Evolutionary conservation across 2,888 invertebrate species (phyloP).

Genomic region (Cheilosia urbana): DNA sequence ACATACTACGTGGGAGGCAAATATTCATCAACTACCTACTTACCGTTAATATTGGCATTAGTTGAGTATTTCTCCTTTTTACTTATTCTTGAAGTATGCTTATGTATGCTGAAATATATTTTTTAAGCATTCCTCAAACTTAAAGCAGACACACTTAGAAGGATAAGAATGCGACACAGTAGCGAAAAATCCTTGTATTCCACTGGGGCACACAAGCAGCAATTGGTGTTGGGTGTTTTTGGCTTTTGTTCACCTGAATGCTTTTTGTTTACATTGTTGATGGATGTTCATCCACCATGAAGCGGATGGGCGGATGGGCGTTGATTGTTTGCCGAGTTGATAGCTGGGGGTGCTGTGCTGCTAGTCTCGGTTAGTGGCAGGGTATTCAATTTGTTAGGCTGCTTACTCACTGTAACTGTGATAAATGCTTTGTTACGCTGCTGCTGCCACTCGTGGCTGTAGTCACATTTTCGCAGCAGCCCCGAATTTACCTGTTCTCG

Average conservation of each 20-base stretch:
- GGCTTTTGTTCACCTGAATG: constrained; percentile 71
- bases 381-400: constrained; percentile 63
- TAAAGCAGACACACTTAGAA: not conserved
- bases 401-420: constrained; percentile 64
- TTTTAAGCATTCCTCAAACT: constrained; percentile 25
- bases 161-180: constrained; percentile 19
- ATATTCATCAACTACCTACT: no score
- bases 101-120: not conserved
- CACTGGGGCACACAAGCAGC: constrained; percentile 45
- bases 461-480: constrained; percentile 31
- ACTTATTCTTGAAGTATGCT: not conserved
- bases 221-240: constrained; percentile 61
- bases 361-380: constrained; percentile 41
- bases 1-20: no score
- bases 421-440: constrained; percentile 61
- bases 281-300: constrained; percentile 68
- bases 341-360: constrained; percentile 6
- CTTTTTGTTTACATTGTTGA: constrained; percentile 73
- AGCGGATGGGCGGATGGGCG: constrained; percentile 41
- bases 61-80: no score
- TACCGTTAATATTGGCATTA: no score
- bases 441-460: constrained; percentile 30
- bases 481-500: constrained; percentile 1
- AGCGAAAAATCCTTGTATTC: constrained; percentile 44
- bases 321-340: constrained; percentile 53